phyloP scores from a whole-genome alignment of 2,797 vertebrate genomes.

The Sebastiscus tertius region DNA sequence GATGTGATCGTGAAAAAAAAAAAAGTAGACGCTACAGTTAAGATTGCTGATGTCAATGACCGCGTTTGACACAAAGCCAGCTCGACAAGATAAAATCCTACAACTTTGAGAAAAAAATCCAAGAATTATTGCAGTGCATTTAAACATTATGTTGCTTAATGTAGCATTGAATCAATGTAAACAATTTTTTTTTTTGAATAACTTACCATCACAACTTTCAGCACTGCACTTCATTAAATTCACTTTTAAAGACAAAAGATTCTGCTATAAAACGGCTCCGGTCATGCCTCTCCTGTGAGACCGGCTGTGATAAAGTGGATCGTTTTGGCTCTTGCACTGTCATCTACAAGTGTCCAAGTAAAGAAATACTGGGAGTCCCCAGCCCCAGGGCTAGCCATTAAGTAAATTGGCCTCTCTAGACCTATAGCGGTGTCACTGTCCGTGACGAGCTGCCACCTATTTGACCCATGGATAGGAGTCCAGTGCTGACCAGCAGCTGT shows the following conservation, averaged over 20 bases:
- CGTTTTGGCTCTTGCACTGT: constrained; percentile 69
- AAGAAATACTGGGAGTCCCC: constrained; percentile 76
- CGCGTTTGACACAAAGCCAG: constrained; percentile 74
- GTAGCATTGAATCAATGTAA: constrained; percentile 25
- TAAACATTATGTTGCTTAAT: constrained; percentile 18
- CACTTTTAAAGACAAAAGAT: constrained; percentile 65
- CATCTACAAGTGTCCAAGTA: constrained; percentile 77
- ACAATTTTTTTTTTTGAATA: constrained; percentile 11
- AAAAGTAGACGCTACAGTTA: constrained; percentile 72
- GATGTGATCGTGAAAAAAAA: constrained; percentile 64
- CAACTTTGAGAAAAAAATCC: constrained; percentile 10
- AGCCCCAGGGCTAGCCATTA: constrained; percentile 80
- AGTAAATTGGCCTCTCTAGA: constrained; percentile 84
- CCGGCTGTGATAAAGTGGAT: constrained; percentile 69
- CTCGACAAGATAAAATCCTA: constrained; percentile 33
- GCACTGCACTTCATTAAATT: constrained; percentile 52
- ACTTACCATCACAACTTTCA: constrained; percentile 34
- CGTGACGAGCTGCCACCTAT: constrained; percentile 83
- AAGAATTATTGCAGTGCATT: neutral
- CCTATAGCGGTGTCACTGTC: constrained; percentile 82
- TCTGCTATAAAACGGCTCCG: constrained; percentile 40
- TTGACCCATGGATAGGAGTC: constrained; percentile 83
- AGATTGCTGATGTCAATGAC: constrained; percentile 80
- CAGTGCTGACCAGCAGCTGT: constrained; percentile 87
- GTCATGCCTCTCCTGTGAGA: constrained; percentile 54